Evolutionary conservation across 2,113 vertebrate species (phyloP), one percentile per base, ranked within the genome.

Genomic region (Taurulus bubalis): DNA sequence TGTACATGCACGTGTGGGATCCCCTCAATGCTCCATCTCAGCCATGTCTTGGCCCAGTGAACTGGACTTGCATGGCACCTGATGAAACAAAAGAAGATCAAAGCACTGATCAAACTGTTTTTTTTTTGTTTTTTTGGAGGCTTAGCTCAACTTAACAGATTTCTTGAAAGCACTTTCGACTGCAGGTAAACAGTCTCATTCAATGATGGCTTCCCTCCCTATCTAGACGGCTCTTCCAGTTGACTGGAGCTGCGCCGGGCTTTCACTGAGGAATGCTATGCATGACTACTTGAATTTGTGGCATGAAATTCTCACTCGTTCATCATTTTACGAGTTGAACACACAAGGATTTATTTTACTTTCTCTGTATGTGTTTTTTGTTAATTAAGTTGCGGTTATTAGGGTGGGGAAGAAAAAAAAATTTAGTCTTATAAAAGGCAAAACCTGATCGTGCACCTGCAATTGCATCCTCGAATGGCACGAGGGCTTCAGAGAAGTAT

Each of bases 221-320:
- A 87, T 85, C 67, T 65, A 83, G 60, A 63, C 56, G 30, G 71
- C 84, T 77, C 83, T 92, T 94, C 90, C 90, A 84, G 78, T 22
- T 87, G 85, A 85, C 77, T 85, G 84, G 64, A 74, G 68, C 74
- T 67, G 49, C 30, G 70, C 74, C 65, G 66, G n/a, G 60, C 64
- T 65, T 75, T 76, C 64, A 65, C 75, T 80, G 74, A 93, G 93
- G 93, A 94, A 94, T 94, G 92, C 77, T 77, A 92, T 92, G 92
- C 92, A 92, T 94, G 92, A 94, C 91, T 92, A 91, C 87, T 76
- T 92, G 71, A 74, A 90, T 85, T 80, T 90, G 85, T 30, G 32
- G 78, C 24, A 60, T 36, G 42, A 76, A 56, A 76, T 76, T 34
- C 60, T 47, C 28, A 76, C 63, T 64, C 26, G 14, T 9, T 12